Evolutionary conservation across 2,797 vertebrate genomes (phyloP), one percentile per base, ranked within the genome.

Genomic region (Menidia menidia): DNA sequence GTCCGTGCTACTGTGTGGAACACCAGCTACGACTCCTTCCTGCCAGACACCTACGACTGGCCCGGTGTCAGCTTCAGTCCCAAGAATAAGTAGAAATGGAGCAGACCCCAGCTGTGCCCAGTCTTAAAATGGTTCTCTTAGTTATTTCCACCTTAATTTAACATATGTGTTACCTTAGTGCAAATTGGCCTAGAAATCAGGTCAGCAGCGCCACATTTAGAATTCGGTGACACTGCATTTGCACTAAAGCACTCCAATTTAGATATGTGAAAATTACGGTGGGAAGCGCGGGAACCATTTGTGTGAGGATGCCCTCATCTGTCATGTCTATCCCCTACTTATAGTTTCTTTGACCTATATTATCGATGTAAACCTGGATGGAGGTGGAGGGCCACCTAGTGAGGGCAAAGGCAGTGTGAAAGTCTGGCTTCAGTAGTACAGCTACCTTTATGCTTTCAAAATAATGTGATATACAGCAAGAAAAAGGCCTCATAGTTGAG

Each of bases 1-100:
- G 78, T 99, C 33, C 93, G 93, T 9, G 92, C 96, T 2, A 96
- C 94, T 62, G 83, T 96, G 16, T 99, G 97, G 97, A 88, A 85
- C 87, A 97, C 94, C 1, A 71, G 94, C 15, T 99, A 99, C 0
- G 97, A 98, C 59, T 99, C 96, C 73, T 95, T 99, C 86, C 82
- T 98, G 68, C 97, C 97, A 0, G 98, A 98, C 6, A 90, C 95
- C 15, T 99, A 98, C 0, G 95, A 97, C 59, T 99, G 96, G 97
- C 96, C 97, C 0, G 95, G 91, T 6, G 93, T 95, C 55, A 83
- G 84, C 19, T 88, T 86, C 68, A 74, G 83, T 83, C 79, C 95
- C 81, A 91, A 93, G 53, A 89, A 90, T 15, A 81, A 94, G 13
- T 84, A 88, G 76, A 78, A 78, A 35, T 53, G 55, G 42, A 54